phyloP scores from a whole-genome alignment of 2,797 vertebrate species.

The Coracias cyanogaster region DNA sequence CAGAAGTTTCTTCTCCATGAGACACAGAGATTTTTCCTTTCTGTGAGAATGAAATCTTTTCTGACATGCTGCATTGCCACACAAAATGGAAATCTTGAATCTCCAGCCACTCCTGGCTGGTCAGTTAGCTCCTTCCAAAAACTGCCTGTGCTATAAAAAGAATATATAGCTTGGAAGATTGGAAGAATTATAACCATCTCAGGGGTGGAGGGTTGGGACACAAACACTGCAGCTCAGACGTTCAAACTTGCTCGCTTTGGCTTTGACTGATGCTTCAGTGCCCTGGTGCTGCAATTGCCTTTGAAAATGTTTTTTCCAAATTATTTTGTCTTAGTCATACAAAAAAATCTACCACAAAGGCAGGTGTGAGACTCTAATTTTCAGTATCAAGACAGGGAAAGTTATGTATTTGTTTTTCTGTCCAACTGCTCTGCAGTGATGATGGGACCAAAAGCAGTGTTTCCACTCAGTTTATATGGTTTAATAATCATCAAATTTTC shows the following conservation, averaged over 20 bases:
- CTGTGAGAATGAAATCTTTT: conserved; percentile 4
- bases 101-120: conserved; percentile 7
- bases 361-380: not conserved
- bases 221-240: not conserved
- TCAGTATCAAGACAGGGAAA: not conserved
- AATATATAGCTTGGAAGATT: not conserved
- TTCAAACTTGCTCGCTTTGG: not conserved
- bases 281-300: not conserved
- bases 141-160: not conserved
- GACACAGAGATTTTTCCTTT: conserved; percentile 45
- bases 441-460: not conserved
- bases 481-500: conserved; percentile 41
- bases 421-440: not conserved
- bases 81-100: conserved; percentile 41
- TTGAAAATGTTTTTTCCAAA: not conserved
- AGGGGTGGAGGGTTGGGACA: not conserved
- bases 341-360: not conserved
- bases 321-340: not conserved
- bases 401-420: not conserved
- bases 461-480: conserved; percentile 9
- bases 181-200: conserved; percentile 8
- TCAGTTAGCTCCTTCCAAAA: conserved; percentile 32
- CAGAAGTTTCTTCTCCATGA: conserved; percentile 44
- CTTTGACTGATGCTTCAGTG: not conserved
- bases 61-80: not conserved